phyloP scores from a whole-genome alignment of 1,140 invertebrate species.

The Panagrolaimus sp. region DNA sequence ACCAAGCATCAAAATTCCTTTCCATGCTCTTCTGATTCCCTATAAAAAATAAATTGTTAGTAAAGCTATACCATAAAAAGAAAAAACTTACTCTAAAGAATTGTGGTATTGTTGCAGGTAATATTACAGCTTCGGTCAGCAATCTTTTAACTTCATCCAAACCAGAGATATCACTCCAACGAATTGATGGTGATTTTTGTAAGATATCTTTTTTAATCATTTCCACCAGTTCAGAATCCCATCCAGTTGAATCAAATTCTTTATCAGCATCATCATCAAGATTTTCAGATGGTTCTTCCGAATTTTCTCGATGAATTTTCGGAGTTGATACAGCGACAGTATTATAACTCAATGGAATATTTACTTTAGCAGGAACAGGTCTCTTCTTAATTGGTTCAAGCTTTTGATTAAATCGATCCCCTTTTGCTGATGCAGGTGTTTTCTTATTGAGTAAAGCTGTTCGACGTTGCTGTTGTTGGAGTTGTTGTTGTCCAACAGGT shows the following conservation, averaged over 20 bases:
- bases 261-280: constrained; percentile 66
- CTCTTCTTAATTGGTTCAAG: constrained; percentile 62
- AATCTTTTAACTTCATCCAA: constrained; percentile 86
- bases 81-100: constrained; percentile 73
- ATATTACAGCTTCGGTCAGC: constrained; percentile 91
- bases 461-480: too few species aligned
- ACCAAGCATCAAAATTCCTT: constrained; percentile 66
- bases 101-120: constrained; percentile 96
- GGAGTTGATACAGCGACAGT: not conserved
- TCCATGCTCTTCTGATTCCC: constrained; percentile 58
- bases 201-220: constrained; percentile 83
- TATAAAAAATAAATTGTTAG: constrained; percentile 43
- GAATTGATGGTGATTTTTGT: constrained; percentile 91
- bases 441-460: too few species aligned
- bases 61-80: constrained; percentile 68
- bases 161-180: constrained; percentile 91
- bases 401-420: not conserved
- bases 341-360: not conserved
- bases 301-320: not conserved
- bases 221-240: constrained; percentile 87
- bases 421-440: not conserved
- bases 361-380: not conserved
- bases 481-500: constrained; percentile 67
- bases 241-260: constrained; percentile 81
- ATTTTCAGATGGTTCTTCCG: not conserved